Base-by-base conservation (phyloP, 2,888 invertebrate genomes). In the Timema cristinae region DNA sequence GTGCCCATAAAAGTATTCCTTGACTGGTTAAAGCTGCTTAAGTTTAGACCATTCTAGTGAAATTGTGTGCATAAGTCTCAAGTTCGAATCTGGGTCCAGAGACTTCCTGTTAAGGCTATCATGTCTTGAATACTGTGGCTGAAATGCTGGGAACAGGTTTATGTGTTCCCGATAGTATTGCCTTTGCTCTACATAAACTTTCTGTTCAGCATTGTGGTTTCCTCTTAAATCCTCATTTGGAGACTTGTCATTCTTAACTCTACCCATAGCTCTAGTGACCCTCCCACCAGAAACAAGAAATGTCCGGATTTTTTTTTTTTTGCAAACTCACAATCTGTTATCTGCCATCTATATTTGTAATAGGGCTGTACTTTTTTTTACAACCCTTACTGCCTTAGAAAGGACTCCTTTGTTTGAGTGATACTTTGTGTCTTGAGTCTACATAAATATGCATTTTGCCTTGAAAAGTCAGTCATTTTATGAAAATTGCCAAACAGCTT, bases 31-130 rank as follows among this genome's bases (percentile, higher is more conserved):
- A 2, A n/a, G 1, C 1, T 32, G 8, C 48, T 63, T 11, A 7
- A 47, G 47, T 11, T 48, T 63, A 63, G 47, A 63, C 9, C 32
- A 63, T 1, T 63, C 11, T 13, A 7, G 7, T 47, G 32, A 63
- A 32, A 63, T 9, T 63, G 32, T 48, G 13, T 63, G 8, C 63
- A 63, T 63, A 8, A 47, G 32, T 7, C 49, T 69, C 5, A 56
- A n/a, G 13, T 69, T 69, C 6, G 59, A 49, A 11, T 69, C 69
- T 7, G 69, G 61, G 47, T 48, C 13, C 6, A 69, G 69, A 49
- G 13, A 69, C 13, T 59, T 61, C 13, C 69, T n/a, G 50, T 69
- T 61, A 6, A 13, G 69, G 50, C 16, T 69, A 32, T 69, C 63
- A 6, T 69, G 15, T 32, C 48, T 56, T 6, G 59, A 32, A 2